phyloP scores from a whole-genome alignment of 1,140 invertebrate species.

The Bombus huntii region DNA sequence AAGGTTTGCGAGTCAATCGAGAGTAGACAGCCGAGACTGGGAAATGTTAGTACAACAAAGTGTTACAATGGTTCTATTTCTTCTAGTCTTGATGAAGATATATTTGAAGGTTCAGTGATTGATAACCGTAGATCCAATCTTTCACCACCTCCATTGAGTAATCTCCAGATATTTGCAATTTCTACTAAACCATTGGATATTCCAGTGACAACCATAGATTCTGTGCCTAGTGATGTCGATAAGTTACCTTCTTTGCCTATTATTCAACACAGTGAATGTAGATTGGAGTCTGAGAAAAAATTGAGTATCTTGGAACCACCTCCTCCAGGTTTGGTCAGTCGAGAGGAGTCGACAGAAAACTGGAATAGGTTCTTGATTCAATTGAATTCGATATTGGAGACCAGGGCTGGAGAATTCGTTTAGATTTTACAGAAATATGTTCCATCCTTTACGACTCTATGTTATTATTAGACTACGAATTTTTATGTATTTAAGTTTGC shows the following conservation, averaged over 20 bases:
- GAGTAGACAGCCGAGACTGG: conserved; percentile 52
- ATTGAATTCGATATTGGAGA: conserved; percentile 81
- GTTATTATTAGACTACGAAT: background rate
- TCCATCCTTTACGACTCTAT: background rate
- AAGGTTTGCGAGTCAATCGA: background rate
- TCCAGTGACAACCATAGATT: conserved; percentile 59
- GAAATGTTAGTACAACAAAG: conserved; percentile 53
- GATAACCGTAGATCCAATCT: conserved; percentile 22
- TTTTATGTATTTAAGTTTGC: background rate
- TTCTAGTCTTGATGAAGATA: conserved; percentile 45
- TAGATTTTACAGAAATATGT: conserved; percentile 34
- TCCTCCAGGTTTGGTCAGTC: conserved; percentile 76
- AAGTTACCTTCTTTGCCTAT: conserved; percentile 75
- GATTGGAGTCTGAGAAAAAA: conserved; percentile 63
- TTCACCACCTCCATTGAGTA: conserved; percentile 74
- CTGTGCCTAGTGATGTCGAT: conserved; percentile 71
- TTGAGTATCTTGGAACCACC: conserved; percentile 79
- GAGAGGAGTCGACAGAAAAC: conserved; percentile 78
- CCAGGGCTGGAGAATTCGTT: conserved; percentile 77
- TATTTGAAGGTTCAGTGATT: background rate
- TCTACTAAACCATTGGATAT: conserved; percentile 76
- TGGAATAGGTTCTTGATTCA: conserved; percentile 79
- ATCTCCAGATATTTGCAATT: conserved; percentile 78
- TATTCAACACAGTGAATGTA: conserved; percentile 60
- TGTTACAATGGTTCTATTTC: conserved; percentile 60